Evolutionary conservation across 2,113 vertebrate species (phyloP), one percentile per base, ranked within the genome.

Genomic region (Chaetops frenatus): DNA sequence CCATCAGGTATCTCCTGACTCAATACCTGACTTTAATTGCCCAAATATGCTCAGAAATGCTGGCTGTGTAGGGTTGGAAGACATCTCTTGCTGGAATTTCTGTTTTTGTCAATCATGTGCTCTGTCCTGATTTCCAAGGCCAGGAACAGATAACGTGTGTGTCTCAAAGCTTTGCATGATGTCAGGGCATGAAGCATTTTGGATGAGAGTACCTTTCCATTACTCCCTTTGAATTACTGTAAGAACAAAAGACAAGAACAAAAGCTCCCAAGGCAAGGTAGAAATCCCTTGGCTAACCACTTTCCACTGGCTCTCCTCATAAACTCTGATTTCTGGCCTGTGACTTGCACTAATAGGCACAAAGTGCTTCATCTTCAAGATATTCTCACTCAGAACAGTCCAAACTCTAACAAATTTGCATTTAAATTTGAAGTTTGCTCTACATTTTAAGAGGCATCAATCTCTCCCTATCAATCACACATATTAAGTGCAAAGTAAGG

Each of bases 401-500:
- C 51, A 62, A 88, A 86, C 35, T 18, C 23, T 31, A 31, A 31
- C 47, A 70, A 56, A 2, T 29, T 23, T 29, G 8, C 19, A 16
- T 81, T 78, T 42, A 20, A 81, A 71, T 7, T 15, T 44, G 29
- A 8, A 74, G 6, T 33, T 28, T 71, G 36, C 15, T 74, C 47
- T 81, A 3, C 10, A 44, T 62, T 86, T 95, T 74, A 40, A 66
- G 12, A 71, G 7, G 7, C 6, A 36, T 48, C 3, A 1, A 6
- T 64, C 9, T 65, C 24, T 69, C 24, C 16, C 12, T 7, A 21
- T 45, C 33, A 67, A 9, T 23, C 13, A 23, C 15, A 6, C 1
- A 11, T 10, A 38, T 6, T 0, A 0, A 7, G 2, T 65, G n/a
- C n/a, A n/a, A n/a, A n/a, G n/a, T 65, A 12, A 83, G 7, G 3